These are phyloP conservation scores for Plutella xylostella DNA, from an alignment of 2,888 invertebrate genomes.

Conservation along the genomic window DNA sequence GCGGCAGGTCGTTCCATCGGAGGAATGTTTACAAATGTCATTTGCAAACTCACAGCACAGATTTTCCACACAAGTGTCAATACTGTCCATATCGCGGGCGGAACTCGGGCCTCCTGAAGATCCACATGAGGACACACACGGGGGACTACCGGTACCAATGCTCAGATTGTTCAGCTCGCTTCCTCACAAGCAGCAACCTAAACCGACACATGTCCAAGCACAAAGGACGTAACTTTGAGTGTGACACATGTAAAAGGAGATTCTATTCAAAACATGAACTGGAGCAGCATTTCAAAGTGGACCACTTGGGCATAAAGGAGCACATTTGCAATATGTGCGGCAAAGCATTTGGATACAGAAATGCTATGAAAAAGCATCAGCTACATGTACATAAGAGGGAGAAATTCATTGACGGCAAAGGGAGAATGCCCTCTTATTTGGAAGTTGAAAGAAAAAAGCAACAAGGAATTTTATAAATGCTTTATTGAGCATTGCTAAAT, in stretches of 20 bases:
- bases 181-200: conserved; percentile 41
- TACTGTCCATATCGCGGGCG: conserved; percentile 40
- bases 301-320: conserved; percentile 41
- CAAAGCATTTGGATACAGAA: conserved; percentile 40
- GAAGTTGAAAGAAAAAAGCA: conserved; percentile 31
- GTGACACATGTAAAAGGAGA: conserved; percentile 35
- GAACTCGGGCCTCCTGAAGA: conserved; percentile 35
- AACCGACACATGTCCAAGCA: conserved; percentile 43
- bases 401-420: conserved; percentile 42
- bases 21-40: conserved; percentile 44
- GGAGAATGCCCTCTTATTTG: conserved; percentile 44
- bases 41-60: conserved; percentile 34
- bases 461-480: not conserved
- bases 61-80: conserved; percentile 38
- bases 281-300: conserved; percentile 35
- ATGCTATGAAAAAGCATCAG: conserved; percentile 44
- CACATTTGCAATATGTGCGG: conserved; percentile 36
- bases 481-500: no score
- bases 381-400: conserved; percentile 41
- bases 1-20: conserved; percentile 41
- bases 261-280: conserved; percentile 38
- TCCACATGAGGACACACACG: conserved; percentile 40
- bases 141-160: conserved; percentile 43
- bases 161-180: conserved; percentile 34
- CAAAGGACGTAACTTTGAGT: conserved; percentile 37